Evolutionary conservation across 2,113 vertebrate species (phyloP).

Genomic region (Cyphomyrus discorhynchus): DNA sequence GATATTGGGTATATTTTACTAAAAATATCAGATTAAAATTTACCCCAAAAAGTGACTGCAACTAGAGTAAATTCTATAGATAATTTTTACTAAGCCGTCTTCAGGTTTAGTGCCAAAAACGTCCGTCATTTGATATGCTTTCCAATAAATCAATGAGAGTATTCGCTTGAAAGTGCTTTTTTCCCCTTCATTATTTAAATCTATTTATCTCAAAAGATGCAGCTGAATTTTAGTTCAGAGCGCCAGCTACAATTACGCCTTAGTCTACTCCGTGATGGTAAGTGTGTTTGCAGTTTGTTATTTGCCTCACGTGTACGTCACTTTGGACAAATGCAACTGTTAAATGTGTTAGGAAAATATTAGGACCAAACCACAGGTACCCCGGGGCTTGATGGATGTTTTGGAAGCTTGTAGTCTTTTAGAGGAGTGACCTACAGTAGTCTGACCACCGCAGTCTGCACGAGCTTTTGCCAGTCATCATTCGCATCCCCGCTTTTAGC

Average conservation of each 20-base stretch:
- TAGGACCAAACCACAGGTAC: not conserved
- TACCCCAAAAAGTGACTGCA: no score
- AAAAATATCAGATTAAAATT: no score
- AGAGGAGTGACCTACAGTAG: not conserved
- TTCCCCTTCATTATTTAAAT: not conserved
- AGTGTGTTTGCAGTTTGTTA: not conserved
- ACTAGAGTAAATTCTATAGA: no score
- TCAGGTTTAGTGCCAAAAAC: not conserved
- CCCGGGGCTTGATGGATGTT: not conserved
- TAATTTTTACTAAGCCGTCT: no score
- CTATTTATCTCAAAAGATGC: not conserved
- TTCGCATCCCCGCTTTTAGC: not conserved
- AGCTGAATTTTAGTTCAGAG: not conserved
- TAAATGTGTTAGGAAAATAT: not conserved
- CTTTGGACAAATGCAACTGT: not conserved
- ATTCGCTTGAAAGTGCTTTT: not conserved
- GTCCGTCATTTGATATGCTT: not conserved
- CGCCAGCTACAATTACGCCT: not conserved
- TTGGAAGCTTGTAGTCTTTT: not conserved
- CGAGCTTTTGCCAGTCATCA: not conserved
- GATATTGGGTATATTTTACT: no score
- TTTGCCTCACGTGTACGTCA: no score
- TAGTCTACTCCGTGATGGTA: not conserved
- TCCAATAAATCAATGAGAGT: not conserved
- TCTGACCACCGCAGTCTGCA: not conserved